Conservation (phyloP, 1,140 invertebrate genomes). For the Armadillidium nasatum region DNA sequence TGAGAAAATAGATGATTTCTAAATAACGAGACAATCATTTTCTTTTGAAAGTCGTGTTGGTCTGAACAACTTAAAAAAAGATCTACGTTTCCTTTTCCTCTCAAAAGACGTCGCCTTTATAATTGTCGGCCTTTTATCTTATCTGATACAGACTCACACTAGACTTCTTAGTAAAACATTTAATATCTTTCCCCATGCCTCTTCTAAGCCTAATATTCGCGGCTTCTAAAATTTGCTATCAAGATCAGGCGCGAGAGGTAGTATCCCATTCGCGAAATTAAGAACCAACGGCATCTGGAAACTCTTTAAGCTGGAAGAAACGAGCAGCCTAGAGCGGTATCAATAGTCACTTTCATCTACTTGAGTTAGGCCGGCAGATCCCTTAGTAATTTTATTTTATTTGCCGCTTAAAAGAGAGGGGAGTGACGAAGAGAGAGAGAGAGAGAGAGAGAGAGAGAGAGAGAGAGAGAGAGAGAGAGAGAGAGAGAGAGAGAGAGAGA, state of each 20-base stretch:
- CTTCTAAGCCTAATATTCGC: neutral
- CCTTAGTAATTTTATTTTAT: neutral
- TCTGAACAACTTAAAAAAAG: too few species aligned
- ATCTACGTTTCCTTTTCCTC: too few species aligned
- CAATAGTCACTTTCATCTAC: conserved; percentile 10
- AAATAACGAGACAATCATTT: too few species aligned
- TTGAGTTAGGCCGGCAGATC: neutral
- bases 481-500: too few species aligned
- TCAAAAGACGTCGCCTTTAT: neutral
- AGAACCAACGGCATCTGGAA: neutral
- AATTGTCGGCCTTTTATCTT: conserved; percentile 4
- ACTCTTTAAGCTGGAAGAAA: conserved; percentile 1
- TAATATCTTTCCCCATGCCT: neutral
- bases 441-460: too few species aligned
- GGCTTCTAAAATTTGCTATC: neutral
- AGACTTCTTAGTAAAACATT: conserved; percentile 8
- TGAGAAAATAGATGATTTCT: too few species aligned
- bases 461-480: too few species aligned
- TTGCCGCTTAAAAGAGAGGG: neutral
- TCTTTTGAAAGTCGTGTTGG: too few species aligned
- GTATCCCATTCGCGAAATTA: conserved; percentile 12
- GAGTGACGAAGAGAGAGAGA: too few species aligned
- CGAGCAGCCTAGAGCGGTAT: neutral
- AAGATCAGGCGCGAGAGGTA: neutral
- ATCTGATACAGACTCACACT: neutral